These are phyloP conservation scores for Acheta domesticus DNA, from an alignment of 2,888 invertebrate species.

Conservation along the genomic window DNA sequence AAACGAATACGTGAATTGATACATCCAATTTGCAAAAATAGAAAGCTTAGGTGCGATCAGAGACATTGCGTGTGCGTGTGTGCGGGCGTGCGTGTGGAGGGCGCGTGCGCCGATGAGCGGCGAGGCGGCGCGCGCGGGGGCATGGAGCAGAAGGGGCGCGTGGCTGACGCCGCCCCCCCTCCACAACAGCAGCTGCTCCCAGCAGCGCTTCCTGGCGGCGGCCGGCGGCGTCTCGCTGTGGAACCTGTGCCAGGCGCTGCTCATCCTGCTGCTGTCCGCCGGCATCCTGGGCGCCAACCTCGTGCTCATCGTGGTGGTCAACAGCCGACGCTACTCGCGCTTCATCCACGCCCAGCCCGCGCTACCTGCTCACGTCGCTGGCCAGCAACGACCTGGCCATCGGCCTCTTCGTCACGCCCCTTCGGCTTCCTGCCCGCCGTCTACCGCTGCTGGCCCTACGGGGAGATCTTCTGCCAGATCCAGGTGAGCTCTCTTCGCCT, in stretches of 20 bases:
- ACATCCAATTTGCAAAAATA: too few species aligned
- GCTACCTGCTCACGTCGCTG: too few species aligned
- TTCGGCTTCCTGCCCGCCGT: conserved; percentile 83
- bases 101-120: background rate
- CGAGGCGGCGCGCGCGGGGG: background rate
- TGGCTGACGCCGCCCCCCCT: conserved; percentile 73
- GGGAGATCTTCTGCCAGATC: conserved; percentile 42
- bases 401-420: too few species aligned
- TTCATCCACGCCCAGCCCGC: conserved; percentile 83
- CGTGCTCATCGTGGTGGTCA: conserved; percentile 76
- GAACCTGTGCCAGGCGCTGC: conserved; percentile 71
- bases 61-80: too few species aligned
- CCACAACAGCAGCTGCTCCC: conserved; percentile 79
- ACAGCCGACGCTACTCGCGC: conserved; percentile 76
- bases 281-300: conserved; percentile 78
- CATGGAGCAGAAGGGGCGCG: conserved; percentile 40
- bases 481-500: too few species aligned
- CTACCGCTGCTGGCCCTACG: conserved; percentile 79
- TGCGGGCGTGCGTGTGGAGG: background rate
- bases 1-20: too few species aligned
- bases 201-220: conserved; percentile 61
- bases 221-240: conserved; percentile 53
- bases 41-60: too few species aligned
- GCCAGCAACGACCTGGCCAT: too few species aligned
- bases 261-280: conserved; percentile 71